Base-by-base conservation (phyloP, 2,888 invertebrate genomes). In the Eugnorisma glareosa region DNA sequence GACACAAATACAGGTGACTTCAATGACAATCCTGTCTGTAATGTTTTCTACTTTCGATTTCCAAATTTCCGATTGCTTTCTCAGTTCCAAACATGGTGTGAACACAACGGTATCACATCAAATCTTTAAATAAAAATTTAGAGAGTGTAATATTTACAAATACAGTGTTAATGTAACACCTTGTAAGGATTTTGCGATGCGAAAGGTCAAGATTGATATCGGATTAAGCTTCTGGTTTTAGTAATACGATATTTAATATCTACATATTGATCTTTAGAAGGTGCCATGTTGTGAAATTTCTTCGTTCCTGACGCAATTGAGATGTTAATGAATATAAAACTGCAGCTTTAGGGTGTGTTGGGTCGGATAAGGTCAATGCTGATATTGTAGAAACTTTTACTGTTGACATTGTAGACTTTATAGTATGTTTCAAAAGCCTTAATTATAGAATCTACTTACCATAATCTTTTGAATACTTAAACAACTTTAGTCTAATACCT, bases 1-100 rank as follows among this genome's bases (percentile, higher is more conserved):
- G 45, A 28, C 37, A 28, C 48, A 75, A 75, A 59, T 61, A 69
- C 51, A 54, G 69, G 51, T 69, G 79, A 75, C 63, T 73, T 67
- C 63, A 75, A 74, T 66, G 66, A 74, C 64, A 40, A 64, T 72
- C 35, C 28, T 69, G 81, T 71, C 66, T 80, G 71, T 54, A 73
- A 76, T 79, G 67, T 78, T 82, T 75, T 74, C 67, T 78, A 87
- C 89, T 87, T 88, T 88, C 89, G 77, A 79, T 88, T 87, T 88
- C 71, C 71, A 78, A 78, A 35, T 79, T 75, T 75, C 79, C 45
- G 69, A 80, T 74, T 72, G 80, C 81, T 83, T 85, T 87, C 81
- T 84, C 76, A 80, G 79, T 67, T 31, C 83, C 83, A 59, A 87
- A 83, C 70, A 85, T 75, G 77, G 79, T 59, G 54, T 67, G 63